Evolutionary conservation across 2,797 vertebrate species (phyloP).

Genomic region (Capromys pilorides): DNA sequence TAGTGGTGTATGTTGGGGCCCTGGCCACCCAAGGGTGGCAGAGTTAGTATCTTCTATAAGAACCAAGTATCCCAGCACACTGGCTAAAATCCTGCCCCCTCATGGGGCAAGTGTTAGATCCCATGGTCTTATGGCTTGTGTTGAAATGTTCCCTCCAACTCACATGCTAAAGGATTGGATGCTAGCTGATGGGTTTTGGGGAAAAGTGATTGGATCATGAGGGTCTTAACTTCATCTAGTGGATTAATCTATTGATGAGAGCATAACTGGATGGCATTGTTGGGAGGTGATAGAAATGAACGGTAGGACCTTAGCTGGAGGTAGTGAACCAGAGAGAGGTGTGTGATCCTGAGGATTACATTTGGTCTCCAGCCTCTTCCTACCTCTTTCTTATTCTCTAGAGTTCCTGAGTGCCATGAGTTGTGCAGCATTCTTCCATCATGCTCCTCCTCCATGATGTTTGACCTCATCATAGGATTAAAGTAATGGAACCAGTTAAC

Average conservation of each 20-base stretch:
- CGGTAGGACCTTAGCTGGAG: not conserved
- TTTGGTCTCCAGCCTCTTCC: not conserved
- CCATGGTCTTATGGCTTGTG: not conserved
- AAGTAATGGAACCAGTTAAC: not conserved
- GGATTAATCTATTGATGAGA: not conserved
- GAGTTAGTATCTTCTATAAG: accelerated
- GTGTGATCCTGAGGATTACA: not conserved
- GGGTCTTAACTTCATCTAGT: not conserved
- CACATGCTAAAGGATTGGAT: not conserved
- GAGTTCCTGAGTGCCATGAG: not conserved
- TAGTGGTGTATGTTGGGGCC: accelerated
- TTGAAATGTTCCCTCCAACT: not conserved
- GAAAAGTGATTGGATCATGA: not conserved
- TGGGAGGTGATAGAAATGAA: not conserved
- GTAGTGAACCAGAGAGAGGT: not conserved
- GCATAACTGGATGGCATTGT: not conserved
- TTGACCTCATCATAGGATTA: not conserved
- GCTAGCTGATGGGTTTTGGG: not conserved
- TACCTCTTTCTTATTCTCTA: not conserved
- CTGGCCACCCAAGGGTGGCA: accelerated
- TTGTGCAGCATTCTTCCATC: not conserved
- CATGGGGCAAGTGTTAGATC: not conserved
- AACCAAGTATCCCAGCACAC: accelerated
- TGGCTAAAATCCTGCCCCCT: not conserved
- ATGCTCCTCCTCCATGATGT: not conserved